Percentiles rank a stretch among this genome's conserved stretches.
These are phyloP conservation scores for Drosophila bunnanda DNA, from an alignment of 2,888 invertebrate genomes.

Conservation along the genomic window DNA sequence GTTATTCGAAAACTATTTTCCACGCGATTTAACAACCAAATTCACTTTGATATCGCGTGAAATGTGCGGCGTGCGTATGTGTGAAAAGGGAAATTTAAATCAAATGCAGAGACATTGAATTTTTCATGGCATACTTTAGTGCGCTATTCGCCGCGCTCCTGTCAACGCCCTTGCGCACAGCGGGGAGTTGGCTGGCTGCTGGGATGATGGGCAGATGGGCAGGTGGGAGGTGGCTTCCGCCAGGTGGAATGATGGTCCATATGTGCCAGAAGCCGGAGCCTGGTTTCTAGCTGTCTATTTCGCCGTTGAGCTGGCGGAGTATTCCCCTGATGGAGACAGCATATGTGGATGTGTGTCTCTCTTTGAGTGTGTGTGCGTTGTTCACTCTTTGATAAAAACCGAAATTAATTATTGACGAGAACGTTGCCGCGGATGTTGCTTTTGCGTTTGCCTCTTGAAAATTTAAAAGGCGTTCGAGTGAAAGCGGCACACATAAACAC, in stretches of 20 bases:
- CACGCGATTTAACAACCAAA: slow-evolving; percentile 71
- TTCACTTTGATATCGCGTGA: slow-evolving; percentile 70
- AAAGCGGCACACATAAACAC: slow-evolving; percentile 75
- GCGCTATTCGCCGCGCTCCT: slow-evolving; percentile 34
- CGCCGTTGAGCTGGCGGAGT: slow-evolving; percentile 48
- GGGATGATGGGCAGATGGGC: neutral
- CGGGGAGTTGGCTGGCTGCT: slow-evolving; percentile 7
- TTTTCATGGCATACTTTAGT: slow-evolving; percentile 66
- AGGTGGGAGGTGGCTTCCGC: slow-evolving; percentile 1
- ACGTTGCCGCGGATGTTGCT: slow-evolving; percentile 47
- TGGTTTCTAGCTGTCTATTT: slow-evolving; percentile 63
- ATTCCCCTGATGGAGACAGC: slow-evolving; percentile 57
- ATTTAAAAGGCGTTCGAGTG: slow-evolving; percentile 80
- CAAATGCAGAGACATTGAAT: slow-evolving; percentile 71
- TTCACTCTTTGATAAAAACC: slow-evolving; percentile 77
- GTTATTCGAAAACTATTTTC: slow-evolving; percentile 72
- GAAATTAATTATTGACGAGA: slow-evolving; percentile 78
- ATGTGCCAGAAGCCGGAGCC: neutral
- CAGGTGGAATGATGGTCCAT: slow-evolving; percentile 8
- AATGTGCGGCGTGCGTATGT: slow-evolving; percentile 47
- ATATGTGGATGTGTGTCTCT: slow-evolving; percentile 21
- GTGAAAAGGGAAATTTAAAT: slow-evolving; percentile 70
- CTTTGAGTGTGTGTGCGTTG: slow-evolving; percentile 26
- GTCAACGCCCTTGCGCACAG: slow-evolving; percentile 35
- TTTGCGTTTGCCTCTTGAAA: slow-evolving; percentile 57